Evolutionary conservation across 1,140 invertebrate species (phyloP).

Genomic region (Monomorium pharaonis): DNA sequence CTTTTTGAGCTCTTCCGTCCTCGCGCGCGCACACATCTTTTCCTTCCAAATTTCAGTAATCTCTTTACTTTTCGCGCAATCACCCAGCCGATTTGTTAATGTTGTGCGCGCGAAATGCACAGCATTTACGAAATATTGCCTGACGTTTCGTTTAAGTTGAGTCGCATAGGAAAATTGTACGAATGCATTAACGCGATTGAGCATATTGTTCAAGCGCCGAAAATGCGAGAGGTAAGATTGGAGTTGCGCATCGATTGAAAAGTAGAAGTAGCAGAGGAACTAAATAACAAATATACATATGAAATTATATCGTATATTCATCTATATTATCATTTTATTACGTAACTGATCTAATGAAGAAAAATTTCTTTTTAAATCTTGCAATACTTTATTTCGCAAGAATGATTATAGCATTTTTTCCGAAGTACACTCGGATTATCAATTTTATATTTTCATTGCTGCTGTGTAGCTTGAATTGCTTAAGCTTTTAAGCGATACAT

Average conservation of each 20-base stretch:
- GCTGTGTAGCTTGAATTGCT: not conserved
- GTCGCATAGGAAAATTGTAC: slow-evolving; percentile 15
- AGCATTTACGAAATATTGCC: slow-evolving; percentile 32
- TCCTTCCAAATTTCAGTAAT: slow-evolving; percentile 40
- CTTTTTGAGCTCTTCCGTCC: not conserved
- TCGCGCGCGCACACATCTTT: not conserved
- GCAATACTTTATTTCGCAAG: not conserved
- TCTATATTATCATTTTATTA: slow-evolving; percentile 8
- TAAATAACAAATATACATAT: not conserved
- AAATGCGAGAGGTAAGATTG: slow-evolving; percentile 12
- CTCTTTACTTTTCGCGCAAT: slow-evolving; percentile 30
- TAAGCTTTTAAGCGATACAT: not conserved
- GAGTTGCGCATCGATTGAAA: slow-evolving; percentile 17
- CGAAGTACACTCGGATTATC: not conserved
- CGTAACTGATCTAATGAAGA: not conserved
- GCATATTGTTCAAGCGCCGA: slow-evolving; percentile 1
- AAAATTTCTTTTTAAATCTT: not conserved
- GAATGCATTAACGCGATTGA: slow-evolving; percentile 57
- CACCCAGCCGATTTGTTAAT: slow-evolving; percentile 20
- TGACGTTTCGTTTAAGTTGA: not conserved
- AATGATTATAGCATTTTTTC: not conserved
- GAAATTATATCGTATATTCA: not conserved
- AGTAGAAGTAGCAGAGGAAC: not conserved
- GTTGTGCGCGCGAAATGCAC: slow-evolving; percentile 17
- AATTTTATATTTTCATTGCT: not conserved